phyloP scores from a whole-genome alignment of 2,113 vertebrate species.

The western clawed frog (Xenopus tropicalis) region DNA sequence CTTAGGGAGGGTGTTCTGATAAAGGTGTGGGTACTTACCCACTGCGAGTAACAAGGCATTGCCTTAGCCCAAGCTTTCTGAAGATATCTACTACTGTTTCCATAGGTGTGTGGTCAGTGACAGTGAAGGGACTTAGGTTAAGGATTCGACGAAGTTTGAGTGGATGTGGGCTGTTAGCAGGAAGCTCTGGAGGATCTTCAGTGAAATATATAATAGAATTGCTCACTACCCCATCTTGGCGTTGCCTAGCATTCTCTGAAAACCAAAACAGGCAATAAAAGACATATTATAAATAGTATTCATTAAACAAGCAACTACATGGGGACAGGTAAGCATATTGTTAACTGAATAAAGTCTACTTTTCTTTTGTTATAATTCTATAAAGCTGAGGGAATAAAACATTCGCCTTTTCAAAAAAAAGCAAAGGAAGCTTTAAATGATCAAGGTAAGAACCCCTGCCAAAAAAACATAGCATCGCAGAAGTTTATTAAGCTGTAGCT shows the following conservation, averaged over 20 bases:
- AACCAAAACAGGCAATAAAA: background rate
- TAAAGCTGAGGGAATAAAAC: too few species aligned
- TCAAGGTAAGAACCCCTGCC: too few species aligned
- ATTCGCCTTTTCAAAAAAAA: too few species aligned
- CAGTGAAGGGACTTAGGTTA: constrained; percentile 97
- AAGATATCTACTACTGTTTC: constrained; percentile 98
- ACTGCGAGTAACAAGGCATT: constrained; percentile 94
- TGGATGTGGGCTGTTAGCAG: constrained; percentile 83
- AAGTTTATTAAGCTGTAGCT: background rate
- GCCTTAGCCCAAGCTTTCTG: constrained; percentile 91
- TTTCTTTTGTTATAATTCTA: too few species aligned
- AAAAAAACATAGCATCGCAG: too few species aligned
- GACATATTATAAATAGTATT: background rate
- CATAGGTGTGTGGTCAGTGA: constrained; percentile 99
- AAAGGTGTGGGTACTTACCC: constrained; percentile 77
- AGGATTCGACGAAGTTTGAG: constrained; percentile 91
- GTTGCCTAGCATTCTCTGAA: constrained; percentile 89
- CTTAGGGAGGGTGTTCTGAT: too few species aligned
- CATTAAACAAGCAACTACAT: too few species aligned
- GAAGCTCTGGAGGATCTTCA: constrained; percentile 84
- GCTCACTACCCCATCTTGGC: constrained; percentile 96
- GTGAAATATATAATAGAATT: constrained; percentile 96
- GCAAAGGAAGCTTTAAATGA: too few species aligned
- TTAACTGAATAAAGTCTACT: too few species aligned
- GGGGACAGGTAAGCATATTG: too few species aligned